These are phyloP conservation scores for Congeria kusceri DNA, from an alignment of 2,888 invertebrate genomes.

Conservation along the genomic window DNA sequence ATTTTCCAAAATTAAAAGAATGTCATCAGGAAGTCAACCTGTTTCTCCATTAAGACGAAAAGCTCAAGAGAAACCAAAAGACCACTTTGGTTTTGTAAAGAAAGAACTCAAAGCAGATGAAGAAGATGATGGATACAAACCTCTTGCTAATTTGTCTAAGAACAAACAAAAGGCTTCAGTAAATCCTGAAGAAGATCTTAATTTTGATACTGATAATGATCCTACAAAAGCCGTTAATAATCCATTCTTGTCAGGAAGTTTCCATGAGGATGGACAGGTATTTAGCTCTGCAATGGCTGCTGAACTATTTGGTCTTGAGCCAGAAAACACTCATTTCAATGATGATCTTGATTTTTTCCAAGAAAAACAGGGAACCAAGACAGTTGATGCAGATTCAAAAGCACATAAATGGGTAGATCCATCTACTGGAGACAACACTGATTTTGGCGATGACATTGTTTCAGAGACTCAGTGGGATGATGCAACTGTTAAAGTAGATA, in stretches of 20 bases:
- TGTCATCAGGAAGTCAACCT: slow-evolving; percentile 47
- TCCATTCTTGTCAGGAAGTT: slow-evolving; percentile 57
- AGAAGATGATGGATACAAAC: slow-evolving; percentile 54
- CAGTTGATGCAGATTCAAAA: slow-evolving; percentile 12
- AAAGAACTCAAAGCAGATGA: slow-evolving; percentile 44
- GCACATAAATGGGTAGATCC: slow-evolving; percentile 29
- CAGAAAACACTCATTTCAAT: slow-evolving; percentile 34
- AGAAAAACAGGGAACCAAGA: neutral
- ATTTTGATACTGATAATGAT: neutral
- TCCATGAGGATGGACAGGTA: slow-evolving; percentile 30
- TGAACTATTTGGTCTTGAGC: slow-evolving; percentile 56
- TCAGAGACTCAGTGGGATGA: slow-evolving; percentile 47
- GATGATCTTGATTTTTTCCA: slow-evolving; percentile 23
- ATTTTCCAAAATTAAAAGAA: slow-evolving; percentile 58
- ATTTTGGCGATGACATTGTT: slow-evolving; percentile 36
- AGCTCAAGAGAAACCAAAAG: slow-evolving; percentile 31
- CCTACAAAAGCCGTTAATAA: slow-evolving; percentile 31
- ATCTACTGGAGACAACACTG: slow-evolving; percentile 31
- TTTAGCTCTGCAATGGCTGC: slow-evolving; percentile 48
- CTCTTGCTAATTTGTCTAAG: slow-evolving; percentile 35
- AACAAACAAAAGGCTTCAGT: neutral
- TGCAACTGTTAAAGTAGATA: slow-evolving; percentile 11
- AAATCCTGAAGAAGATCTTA: neutral
- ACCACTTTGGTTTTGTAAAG: slow-evolving; percentile 62
- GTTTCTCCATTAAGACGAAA: slow-evolving; percentile 53